Evolutionary conservation across 35 echinoderm and acorn worm genomes (phyloP).

Genomic region (Amphiura filiformis): DNA sequence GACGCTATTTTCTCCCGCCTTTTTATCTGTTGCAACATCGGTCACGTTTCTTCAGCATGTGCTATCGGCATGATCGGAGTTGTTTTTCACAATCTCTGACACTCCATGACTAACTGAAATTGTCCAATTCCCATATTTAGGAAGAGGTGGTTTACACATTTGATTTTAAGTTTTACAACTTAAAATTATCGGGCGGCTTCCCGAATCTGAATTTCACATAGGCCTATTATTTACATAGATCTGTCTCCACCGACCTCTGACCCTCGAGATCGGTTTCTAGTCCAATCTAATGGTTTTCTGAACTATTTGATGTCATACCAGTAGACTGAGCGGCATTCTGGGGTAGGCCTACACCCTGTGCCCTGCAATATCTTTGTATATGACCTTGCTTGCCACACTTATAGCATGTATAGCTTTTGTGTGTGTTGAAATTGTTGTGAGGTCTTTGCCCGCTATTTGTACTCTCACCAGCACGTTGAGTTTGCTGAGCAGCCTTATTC

Average conservation of each 20-base stretch:
- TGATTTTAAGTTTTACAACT: background rate
- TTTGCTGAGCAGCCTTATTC: no score
- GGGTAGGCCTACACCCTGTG: no score
- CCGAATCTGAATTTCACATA: constrained; percentile 21
- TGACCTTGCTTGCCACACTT: no score
- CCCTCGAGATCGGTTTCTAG: background rate
- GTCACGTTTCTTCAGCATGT: background rate
- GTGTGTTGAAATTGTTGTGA: background rate
- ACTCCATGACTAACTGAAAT: background rate
- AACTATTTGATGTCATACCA: background rate
- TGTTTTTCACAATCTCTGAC: background rate
- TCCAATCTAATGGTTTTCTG: background rate
- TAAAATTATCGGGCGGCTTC: background rate
- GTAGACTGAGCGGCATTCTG: no score
- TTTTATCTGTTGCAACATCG: no score
- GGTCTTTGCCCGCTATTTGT: background rate
- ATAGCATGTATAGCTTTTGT: no score
- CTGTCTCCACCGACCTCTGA: background rate
- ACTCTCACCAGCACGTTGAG: background rate
- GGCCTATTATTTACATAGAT: background rate
- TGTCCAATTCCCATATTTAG: background rate
- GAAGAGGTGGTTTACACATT: background rate
- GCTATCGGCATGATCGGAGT: no score
- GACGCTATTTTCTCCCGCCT: no score
- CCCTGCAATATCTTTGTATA: no score